Evolutionary conservation across 2,888 invertebrate species (phyloP), one percentile per base, ranked within the genome.

Genomic region (Volucella zonaria): DNA sequence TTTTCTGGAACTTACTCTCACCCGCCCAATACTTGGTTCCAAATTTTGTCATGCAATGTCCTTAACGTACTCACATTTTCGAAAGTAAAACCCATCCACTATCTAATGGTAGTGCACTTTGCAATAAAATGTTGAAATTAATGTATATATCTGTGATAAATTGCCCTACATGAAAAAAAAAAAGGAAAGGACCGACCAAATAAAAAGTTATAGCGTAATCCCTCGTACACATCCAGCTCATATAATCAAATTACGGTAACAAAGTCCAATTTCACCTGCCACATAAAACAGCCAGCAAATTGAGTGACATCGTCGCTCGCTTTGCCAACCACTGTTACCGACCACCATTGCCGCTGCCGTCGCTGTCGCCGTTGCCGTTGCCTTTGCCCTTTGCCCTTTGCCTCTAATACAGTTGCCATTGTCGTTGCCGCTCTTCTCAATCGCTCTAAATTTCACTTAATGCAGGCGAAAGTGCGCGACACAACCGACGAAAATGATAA

Each of bases 231-330:
- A 52, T 62, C 18, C 54, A 38, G 43, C 14, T 52, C 81, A 68
- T 75, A 75, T 78, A 79, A 79, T 75, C 68, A 79, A 79, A 83
- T 83, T 83, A 79, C 74, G 75, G 79, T 83, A 66, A 83, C 74
- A 79, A 79, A 83, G 79, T 83, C 70, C 79, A 79, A 83, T 83
- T 83, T 43, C 74, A 79, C 79, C 79, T 79, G 82, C 23, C 82
- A 75, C 74, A 83, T 79, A 83, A 83, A 82, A 70, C 64, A 75
- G 14, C 75, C 49, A 79, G 74, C 74, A 83, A 83, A 83, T 79
- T 83, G 74, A 83, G 74, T 83, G 82, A 79, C 82, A 66, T 79
- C 70, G 61, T 82, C 70, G 59, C 42, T 82, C 70, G 59, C 42
- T 54, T 79, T 68, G 23, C 73, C 45, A 59, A 52, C 66, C 49